Base-by-base conservation (phyloP, 2,888 invertebrate species). In the Hypercompe scribonia region DNA sequence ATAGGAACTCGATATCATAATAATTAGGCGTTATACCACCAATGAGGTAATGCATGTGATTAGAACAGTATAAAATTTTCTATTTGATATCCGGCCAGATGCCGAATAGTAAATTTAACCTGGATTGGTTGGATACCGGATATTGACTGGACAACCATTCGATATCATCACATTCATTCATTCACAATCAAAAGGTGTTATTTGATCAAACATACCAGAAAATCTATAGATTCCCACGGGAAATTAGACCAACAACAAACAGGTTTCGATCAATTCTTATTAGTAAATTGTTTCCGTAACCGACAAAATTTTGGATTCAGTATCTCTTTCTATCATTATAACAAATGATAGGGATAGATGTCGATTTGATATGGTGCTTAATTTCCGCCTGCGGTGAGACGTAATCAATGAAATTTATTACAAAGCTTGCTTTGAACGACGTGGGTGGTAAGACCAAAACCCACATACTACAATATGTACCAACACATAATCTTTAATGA, bases 361-460 rank as follows among this genome's bases (percentile, higher is more conserved):
- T 77, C 61, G 75, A 84, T 87, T 83, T 69, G 82, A 80, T 80
- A 81, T 79, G 81, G 81, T 82, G 76, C 75, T 79, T 83, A 83
- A 84, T 85, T 83, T 86, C 83, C 77, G 78, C 83, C 79, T 82
- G 80, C 74, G 79, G 81, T 79, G 78, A 84, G 75, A 67, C 78
- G 74, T 84, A 86, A 86, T 84, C 81, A 80, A 85, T 86, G 80
- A 76, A 65, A 76, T 84, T 82, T 81, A 81, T 83, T 78, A 77
- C 71, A 69, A 80, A 82, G 77, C 69, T 71, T 61, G 77, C 74
- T 85, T 80, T 76, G 76, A 78, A 65, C 82, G 71, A 78, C 80
- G 84, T 85, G 81, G 84, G 82, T 70, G 84, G 85, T 76, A 68
- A 75, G 28, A 65, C 24, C 42, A 75, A 24, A 65, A 67, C 68